Evolutionary conservation across 2,797 vertebrate species (phyloP).

Genomic region (Onychomys arenicola): DNA sequence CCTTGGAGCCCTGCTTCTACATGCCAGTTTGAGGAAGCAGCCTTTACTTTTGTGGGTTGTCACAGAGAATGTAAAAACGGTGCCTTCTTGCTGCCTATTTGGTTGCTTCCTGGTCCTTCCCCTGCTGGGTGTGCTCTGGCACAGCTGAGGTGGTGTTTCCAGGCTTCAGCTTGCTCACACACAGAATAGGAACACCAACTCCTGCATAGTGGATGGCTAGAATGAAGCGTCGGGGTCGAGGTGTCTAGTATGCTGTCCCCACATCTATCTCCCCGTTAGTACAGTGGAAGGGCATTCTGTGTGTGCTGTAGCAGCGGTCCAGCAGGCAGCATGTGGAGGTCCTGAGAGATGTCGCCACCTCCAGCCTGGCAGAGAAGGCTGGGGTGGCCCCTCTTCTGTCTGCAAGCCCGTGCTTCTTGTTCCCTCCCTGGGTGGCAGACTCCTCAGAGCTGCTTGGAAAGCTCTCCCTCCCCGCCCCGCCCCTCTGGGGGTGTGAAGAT

Average conservation of each 20-base stretch:
- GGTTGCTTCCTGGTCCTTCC: background rate
- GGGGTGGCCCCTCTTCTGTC: background rate
- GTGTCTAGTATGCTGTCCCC: background rate
- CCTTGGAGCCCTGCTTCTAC: background rate
- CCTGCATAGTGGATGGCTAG: background rate
- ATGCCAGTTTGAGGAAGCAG: background rate
- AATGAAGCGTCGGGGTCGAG: background rate
- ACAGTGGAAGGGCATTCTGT: background rate
- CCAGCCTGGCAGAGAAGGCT: background rate
- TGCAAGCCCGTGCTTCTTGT: constrained; percentile 35
- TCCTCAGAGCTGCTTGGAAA: constrained; percentile 66
- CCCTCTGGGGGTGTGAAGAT: constrained; percentile 76
- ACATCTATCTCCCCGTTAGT: background rate
- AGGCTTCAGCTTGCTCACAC: background rate
- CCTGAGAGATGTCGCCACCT: background rate
- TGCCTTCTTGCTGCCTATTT: background rate
- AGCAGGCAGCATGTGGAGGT: background rate
- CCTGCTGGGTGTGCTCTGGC: rapidly evolving
- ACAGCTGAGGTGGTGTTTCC: background rate
- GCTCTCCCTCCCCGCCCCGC: background rate
- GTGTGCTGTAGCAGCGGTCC: background rate
- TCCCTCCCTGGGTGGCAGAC: constrained; percentile 61
- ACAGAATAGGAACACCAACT: background rate
- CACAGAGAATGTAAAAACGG: background rate
- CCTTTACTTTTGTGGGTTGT: background rate